phyloP scores from a whole-genome alignment of 2,888 invertebrate genomes.

The Aphelenchoides bicaudatus region DNA sequence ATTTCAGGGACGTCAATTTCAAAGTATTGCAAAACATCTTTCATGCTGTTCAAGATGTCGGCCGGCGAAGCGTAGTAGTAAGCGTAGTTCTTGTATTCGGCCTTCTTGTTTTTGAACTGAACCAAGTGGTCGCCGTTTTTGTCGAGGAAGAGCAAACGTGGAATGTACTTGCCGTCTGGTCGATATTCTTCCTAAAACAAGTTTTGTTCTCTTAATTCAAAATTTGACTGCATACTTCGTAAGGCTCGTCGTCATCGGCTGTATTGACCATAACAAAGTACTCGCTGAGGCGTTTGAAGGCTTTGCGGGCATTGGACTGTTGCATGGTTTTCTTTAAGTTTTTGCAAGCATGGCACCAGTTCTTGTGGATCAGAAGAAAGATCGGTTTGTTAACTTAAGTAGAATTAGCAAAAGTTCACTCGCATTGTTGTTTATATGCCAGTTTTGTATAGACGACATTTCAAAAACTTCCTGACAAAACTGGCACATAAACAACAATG shows the following conservation, averaged over 20 bases:
- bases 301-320: slow-evolving; percentile 59
- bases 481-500: too few relatives aligned
- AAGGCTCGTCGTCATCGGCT: slow-evolving; percentile 63
- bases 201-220: too few relatives aligned
- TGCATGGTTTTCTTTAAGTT: slow-evolving; percentile 59
- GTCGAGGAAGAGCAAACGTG: slow-evolving; percentile 57
- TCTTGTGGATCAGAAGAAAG: slow-evolving; percentile 64
- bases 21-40: slow-evolving; percentile 52
- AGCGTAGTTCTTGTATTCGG: slow-evolving; percentile 60
- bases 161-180: slow-evolving; percentile 59
- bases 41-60: slow-evolving; percentile 59
- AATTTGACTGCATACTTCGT: too few relatives aligned
- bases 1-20: slow-evolving; percentile 53
- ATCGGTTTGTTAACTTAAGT: slow-evolving; percentile 62
- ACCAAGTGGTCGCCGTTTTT: slow-evolving; percentile 55
- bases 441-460: too few relatives aligned
- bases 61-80: slow-evolving; percentile 60
- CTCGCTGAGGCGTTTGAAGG: slow-evolving; percentile 56
- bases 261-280: slow-evolving; percentile 64
- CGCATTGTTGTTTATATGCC: too few relatives aligned
- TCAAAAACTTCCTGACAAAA: too few relatives aligned
- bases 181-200: slow-evolving; percentile 60
- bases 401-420: too few relatives aligned
- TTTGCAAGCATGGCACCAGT: slow-evolving; percentile 65
- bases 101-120: slow-evolving; percentile 59